phyloP scores from a whole-genome alignment of 2,888 invertebrate genomes.

The Troides helena region DNA sequence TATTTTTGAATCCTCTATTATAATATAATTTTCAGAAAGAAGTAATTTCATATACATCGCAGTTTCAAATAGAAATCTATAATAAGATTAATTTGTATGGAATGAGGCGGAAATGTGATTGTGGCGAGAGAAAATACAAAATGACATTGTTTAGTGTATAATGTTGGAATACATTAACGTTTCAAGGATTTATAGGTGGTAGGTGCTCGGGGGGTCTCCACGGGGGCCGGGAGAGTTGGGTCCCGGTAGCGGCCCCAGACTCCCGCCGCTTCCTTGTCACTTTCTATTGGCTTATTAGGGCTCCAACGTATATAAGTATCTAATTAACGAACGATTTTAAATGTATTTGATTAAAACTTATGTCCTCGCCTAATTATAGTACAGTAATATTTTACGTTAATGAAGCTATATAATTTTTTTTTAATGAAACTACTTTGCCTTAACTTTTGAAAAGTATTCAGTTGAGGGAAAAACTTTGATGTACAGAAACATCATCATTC shows the following conservation, averaged over 20 bases:
- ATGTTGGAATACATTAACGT: constrained; percentile 10
- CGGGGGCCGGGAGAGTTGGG: constrained; percentile 30
- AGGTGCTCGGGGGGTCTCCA: constrained; percentile 2
- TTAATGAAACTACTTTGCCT: neutral
- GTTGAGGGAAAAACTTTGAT: too few relatives aligned
- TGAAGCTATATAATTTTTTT: constrained; percentile 20
- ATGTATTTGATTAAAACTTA: constrained; percentile 22
- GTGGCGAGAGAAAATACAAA: constrained; percentile 5
- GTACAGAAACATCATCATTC: too few relatives aligned
- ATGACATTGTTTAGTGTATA: constrained; percentile 24
- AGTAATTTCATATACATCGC: neutral
- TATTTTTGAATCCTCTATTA: too few relatives aligned
- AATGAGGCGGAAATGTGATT: neutral
- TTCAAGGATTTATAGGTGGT: constrained; percentile 24
- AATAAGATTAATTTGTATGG: neutral
- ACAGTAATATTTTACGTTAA: constrained; percentile 5
- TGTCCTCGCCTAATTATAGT: constrained; percentile 4
- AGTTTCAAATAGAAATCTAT: neutral
- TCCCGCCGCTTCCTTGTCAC: constrained; percentile 39
- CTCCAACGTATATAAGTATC: constrained; percentile 17
- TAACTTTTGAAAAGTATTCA: too few relatives aligned
- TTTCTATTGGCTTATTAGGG: constrained; percentile 26
- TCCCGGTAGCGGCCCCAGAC: constrained; percentile 39
- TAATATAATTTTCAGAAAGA: too few relatives aligned
- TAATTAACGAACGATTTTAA: constrained; percentile 23